Evolutionary conservation across 2,797 vertebrate species (phyloP), one percentile per base, ranked within the genome.

Genomic region (Neopelma chrysocephalum): DNA sequence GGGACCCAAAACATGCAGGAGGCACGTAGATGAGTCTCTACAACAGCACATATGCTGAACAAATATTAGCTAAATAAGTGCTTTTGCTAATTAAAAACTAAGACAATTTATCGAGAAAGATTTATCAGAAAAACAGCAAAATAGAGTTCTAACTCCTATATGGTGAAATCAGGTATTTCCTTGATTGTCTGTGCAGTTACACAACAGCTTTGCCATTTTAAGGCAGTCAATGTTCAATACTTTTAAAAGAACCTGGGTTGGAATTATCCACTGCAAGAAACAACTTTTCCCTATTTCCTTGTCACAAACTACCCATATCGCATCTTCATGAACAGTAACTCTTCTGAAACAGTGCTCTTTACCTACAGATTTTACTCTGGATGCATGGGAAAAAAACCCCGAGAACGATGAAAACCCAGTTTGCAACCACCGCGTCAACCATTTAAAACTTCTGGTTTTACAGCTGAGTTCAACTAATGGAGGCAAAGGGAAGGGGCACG

Each of bases 381-480:
- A 15, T 9, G 5, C 1, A 2, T 0, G 0, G 21, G 8, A 36
- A 27, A 26, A 45, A 18, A 0, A 53, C 5, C 4, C 6, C 17
- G 16, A 29, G 4, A 89, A 54, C 0, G 0, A 45, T 8, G 6
- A 60, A 60, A n/a, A 32, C 3, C 25, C 0, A 26, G 4, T 8
- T 26, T 8, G 10, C 7, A 57, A 79, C 8, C 5, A 40, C 20
- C 21, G 18, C 3, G 4, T 9, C 38, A 43, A 6, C 15, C 14
- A 25, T 1, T 27, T 20, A n/a, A 48, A 48, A 38, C 2, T 9
- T 8, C 19, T 23, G 8, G 1, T 50, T 38, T 21, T 12, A 64
- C 22, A n/a, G 5, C 4, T 1, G 15, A 45, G 12, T 26, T 20
- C 11, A 50, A 71, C 29, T 40, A 45, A 51, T 0, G 4, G 42